A percentile compares a stretch with the other conserved stretches of the same genome.
Conservation (phyloP, 2,888 invertebrate species). For the Hemaris fuciformis region DNA sequence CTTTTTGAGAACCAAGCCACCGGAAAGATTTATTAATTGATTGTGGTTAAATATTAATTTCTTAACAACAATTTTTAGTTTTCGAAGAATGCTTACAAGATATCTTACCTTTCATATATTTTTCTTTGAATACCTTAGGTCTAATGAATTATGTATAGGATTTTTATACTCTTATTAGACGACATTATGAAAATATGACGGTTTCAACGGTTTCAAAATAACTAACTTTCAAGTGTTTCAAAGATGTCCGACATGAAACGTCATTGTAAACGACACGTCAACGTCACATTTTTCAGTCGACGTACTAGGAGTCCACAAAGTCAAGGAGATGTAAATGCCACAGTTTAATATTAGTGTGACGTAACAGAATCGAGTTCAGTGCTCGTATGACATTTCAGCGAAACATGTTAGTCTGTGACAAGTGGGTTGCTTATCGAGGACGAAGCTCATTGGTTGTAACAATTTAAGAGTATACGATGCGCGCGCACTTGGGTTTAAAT, state of each 20-base stretch:
- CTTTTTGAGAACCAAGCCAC: too few relatives aligned
- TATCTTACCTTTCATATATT: too few relatives aligned
- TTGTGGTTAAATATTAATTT: too few relatives aligned
- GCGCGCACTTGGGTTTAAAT: too few relatives aligned
- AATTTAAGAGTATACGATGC: neutral
- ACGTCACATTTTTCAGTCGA: neutral
- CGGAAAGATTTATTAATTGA: too few relatives aligned
- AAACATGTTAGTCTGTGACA: neutral
- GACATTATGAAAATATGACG: too few relatives aligned
- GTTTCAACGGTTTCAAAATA: neutral
- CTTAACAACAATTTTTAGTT: too few relatives aligned
- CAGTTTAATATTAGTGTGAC: neutral
- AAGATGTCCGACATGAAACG: neutral
- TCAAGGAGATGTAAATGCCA: neutral
- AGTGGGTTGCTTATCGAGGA: neutral
- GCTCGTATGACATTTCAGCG: neutral
- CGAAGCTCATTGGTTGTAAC: neutral
- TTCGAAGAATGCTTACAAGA: too few relatives aligned
- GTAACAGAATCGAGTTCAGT: neutral
- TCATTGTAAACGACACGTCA: neutral
- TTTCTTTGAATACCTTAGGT: too few relatives aligned
- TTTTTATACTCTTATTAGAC: too few relatives aligned
- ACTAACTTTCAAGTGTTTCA: neutral
- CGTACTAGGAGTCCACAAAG: neutral
- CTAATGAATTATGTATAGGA: too few relatives aligned